Evolutionary conservation across 1,140 invertebrate genomes (phyloP), one percentile per base, ranked within the genome.

Genomic region (Goniozus legneri): DNA sequence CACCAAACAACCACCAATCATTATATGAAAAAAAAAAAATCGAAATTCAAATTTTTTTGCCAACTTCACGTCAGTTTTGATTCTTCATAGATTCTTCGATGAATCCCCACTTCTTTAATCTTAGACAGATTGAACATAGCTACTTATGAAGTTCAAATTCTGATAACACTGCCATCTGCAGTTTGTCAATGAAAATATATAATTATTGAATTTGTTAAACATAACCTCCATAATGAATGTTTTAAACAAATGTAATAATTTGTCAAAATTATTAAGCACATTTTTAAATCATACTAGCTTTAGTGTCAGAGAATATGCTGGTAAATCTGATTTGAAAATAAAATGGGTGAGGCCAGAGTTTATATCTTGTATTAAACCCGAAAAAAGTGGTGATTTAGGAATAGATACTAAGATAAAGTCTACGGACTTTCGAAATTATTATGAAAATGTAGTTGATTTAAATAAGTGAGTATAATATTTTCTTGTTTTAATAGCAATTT

Each of bases 301-400:
- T 27, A 10, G 4, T 27, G 10, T 27, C 24, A 27, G 24, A 27
- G 24, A 4, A 6, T 4, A 4, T 51, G 73, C 73, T 0, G 76
- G 77, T 44, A 80, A 81, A 59, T 75, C 75, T n/a, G 75, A 81
- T 50, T 65, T 81, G 39, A 82, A 82, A 64, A 82, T 85, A 21
- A 80, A 82, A 76, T 85, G 83, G 83, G 65, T 79, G 8, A 67
- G 77, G 21, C 83, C 84, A 2, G 73, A 76, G 47, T 80, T 80
- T 66, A 71, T 82, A 39, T 60, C 77, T 0, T 77, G 71, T 44
- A 67, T 64, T 34, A 68, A 77, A 46, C 76, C 80, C 2, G 64
- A 73, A 50, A 80, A 79, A 60, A 81, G 76, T 44, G 83, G 84
- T 4, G 84, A 86, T 66, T 56, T 78, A 4, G 63, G 65, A 32